phyloP scores from a whole-genome alignment of 2,888 invertebrate genomes.

The Willowsia nigromaculata region DNA sequence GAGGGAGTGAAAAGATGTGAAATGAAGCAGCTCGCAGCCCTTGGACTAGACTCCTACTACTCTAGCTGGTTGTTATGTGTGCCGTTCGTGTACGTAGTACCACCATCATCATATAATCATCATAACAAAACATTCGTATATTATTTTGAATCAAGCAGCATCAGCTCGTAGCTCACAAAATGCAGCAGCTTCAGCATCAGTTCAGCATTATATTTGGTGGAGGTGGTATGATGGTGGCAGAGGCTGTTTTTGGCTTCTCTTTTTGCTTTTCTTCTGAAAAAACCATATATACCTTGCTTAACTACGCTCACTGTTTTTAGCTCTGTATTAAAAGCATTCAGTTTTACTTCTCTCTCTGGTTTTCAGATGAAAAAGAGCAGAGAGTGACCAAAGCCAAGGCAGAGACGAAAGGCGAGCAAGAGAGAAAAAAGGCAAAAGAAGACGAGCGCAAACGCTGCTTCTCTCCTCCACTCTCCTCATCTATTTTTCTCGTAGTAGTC shows the following conservation, averaged over 20 bases:
- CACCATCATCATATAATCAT: conserved; percentile 38
- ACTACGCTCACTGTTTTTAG: conserved; percentile 14
- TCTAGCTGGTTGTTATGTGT: conserved; percentile 2
- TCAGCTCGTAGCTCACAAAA: neutral
- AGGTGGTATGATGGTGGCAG: conserved; percentile 19
- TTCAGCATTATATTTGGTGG: neutral
- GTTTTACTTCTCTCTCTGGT: conserved; percentile 34
- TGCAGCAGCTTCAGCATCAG: neutral
- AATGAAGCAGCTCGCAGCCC: conserved; percentile 72
- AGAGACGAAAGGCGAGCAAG: neutral
- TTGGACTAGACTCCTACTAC: conserved; percentile 71
- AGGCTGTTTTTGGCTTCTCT: neutral
- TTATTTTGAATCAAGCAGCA: conserved; percentile 28
- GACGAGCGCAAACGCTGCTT: conserved; percentile 72
- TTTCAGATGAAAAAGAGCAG: conserved; percentile 33
- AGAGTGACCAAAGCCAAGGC: conserved; percentile 67
- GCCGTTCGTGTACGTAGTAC: neutral
- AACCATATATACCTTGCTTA: neutral
- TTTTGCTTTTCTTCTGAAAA: neutral
- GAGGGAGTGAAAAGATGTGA: conserved; percentile 73
- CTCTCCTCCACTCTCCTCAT: conserved; percentile 25
- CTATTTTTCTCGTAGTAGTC: neutral
- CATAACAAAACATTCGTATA: conserved; percentile 68
- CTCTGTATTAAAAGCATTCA: conserved; percentile 50
- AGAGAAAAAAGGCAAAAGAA: conserved; percentile 24